These are phyloP conservation scores for Stenodema calcarata DNA, from an alignment of 2,888 invertebrate species.

Conservation along the genomic window DNA sequence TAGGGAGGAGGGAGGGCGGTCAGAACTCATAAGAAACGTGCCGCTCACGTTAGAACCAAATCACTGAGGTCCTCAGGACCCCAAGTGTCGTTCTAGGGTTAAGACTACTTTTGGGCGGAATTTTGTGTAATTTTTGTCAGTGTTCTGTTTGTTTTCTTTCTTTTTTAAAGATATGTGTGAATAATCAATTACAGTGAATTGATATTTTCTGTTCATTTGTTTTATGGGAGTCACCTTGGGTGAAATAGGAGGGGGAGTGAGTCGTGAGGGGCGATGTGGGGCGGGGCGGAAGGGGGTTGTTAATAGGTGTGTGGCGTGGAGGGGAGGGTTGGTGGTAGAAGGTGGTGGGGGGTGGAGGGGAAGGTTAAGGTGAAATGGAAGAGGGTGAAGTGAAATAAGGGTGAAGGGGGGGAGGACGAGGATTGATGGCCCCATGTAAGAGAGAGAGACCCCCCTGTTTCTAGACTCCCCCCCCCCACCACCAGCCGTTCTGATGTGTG, in stretches of 20 bases:
- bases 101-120: no score
- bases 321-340: not conserved
- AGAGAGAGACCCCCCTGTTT: conserved; percentile 3
- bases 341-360: no score
- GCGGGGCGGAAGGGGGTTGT: not conserved
- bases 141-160: no score
- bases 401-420: not conserved
- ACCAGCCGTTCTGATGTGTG: conserved; percentile 32
- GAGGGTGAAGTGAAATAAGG: not conserved
- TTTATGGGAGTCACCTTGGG: not conserved
- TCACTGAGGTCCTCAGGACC: no score
- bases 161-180: no score
- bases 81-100: no score
- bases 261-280: not conserved
- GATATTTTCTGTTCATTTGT: not conserved
- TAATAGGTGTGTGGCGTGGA: conserved; percentile 11
- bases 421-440: conserved; percentile 38
- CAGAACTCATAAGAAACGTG: no score
- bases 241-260: conserved; percentile 23
- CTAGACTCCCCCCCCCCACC: no score
- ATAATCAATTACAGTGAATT: not conserved
- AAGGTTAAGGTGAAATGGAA: not conserved
- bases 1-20: no score
- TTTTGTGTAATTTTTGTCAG: no score
- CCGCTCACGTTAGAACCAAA: no score